phyloP scores from a whole-genome alignment of 2,113 vertebrate genomes.

The cattle (Bos taurus) region DNA sequence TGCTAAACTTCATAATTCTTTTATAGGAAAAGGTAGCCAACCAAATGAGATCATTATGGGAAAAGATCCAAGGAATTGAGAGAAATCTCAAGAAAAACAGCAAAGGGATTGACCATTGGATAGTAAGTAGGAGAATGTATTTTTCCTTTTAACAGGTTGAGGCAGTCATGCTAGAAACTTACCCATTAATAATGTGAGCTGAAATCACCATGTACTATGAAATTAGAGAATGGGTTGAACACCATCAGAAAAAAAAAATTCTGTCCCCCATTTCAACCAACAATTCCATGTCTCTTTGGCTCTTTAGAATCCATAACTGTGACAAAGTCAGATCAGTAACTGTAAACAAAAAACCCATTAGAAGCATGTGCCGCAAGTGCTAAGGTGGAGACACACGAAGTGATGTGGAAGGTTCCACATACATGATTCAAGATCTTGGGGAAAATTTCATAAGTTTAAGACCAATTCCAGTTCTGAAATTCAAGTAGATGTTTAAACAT shows the following conservation, averaged over 20 bases:
- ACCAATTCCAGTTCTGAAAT: not conserved
- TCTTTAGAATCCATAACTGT: not conserved
- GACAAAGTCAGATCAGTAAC: too few relatives aligned
- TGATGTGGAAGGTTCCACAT: not conserved
- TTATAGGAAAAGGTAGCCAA: not conserved
- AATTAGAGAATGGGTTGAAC: not conserved
- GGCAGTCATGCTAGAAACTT: not conserved
- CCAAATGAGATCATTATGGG: not conserved
- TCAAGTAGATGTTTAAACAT: too few relatives aligned
- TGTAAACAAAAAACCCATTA: not conserved
- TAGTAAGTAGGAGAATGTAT: not conserved
- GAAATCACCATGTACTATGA: not conserved
- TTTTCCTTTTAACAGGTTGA: not conserved
- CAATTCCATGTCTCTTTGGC: not conserved
- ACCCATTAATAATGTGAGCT: not conserved
- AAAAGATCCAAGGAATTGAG: not conserved
- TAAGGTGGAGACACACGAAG: not conserved
- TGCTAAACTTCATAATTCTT: not conserved
- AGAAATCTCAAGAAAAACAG: not conserved
- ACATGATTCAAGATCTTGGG: not conserved
- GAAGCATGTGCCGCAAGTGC: not conserved
- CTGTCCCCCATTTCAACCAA: not conserved
- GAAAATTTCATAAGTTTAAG: not conserved
- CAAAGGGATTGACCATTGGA: not conserved
- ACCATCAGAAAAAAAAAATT: not conserved